Conservation (phyloP, 1,140 invertebrate genomes). For the Sarcophaga peregrina region DNA sequence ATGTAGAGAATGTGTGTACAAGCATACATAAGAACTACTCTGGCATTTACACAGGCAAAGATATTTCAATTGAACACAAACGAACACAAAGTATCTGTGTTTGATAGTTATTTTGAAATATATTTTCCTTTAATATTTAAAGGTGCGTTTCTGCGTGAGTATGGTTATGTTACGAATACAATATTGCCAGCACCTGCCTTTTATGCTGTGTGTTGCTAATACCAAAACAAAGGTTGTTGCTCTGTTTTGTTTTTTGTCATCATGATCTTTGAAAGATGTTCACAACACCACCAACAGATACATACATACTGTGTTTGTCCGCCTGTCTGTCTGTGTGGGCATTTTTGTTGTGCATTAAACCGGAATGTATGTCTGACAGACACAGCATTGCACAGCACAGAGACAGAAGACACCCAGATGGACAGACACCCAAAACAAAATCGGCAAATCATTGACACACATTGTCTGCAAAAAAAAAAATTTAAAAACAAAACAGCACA, state of each 20-base stretch:
- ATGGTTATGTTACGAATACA: background rate
- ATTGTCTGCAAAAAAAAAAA: background rate
- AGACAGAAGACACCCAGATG: no score
- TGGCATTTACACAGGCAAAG: no score
- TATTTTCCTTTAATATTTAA: background rate
- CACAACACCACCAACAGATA: background rate
- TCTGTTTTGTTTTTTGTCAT: background rate
- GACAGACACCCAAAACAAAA: background rate
- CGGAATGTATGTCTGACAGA: background rate
- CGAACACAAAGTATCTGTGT: background rate
- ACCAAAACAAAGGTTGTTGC: background rate
- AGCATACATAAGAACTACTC: background rate
- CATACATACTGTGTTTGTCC: no score
- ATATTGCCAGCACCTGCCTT: background rate
- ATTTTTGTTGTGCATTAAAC: conserved; percentile 8
- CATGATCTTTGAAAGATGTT: background rate
- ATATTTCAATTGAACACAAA: no score
- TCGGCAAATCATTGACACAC: background rate
- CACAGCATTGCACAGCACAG: no score
- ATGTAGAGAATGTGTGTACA: background rate
- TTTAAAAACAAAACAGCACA: no score
- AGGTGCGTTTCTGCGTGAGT: background rate
- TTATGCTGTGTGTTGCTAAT: background rate
- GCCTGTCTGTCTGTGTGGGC: background rate
- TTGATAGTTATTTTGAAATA: background rate